These are phyloP conservation scores for Papilio protenor DNA, from an alignment of 2,888 invertebrate species.

Conservation along the genomic window DNA sequence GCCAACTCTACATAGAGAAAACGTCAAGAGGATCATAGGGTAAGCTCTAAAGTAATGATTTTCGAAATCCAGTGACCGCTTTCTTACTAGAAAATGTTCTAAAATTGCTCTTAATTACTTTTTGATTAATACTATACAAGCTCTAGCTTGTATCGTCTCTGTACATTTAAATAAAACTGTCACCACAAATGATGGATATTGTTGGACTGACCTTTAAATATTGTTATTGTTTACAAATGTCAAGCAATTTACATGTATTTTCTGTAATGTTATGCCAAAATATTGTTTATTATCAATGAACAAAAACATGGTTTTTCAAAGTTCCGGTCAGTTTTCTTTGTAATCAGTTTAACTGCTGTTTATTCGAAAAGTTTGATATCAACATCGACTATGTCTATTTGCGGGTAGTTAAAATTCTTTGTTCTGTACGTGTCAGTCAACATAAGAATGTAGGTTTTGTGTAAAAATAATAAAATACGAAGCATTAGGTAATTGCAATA, in stretches of 20 bases:
- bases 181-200: slow-evolving; percentile 29
- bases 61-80: too few species aligned
- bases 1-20: too few species aligned
- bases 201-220: slow-evolving; percentile 16
- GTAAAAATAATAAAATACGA: slow-evolving; percentile 7
- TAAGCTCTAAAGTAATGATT: too few species aligned
- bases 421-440: slow-evolving; percentile 31
- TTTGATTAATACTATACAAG: slow-evolving; percentile 12
- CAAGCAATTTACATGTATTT: background rate
- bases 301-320: background rate
- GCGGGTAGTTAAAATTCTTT: slow-evolving; percentile 32
- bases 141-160: slow-evolving; percentile 47
- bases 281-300: too few species aligned
- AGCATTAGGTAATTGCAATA: background rate
- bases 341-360: slow-evolving; percentile 31
- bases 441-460: slow-evolving; percentile 30
- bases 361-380: slow-evolving; percentile 30
- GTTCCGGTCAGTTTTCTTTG: slow-evolving; percentile 30
- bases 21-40: too few species aligned
- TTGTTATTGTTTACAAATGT: background rate
- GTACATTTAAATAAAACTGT: slow-evolving; percentile 49
- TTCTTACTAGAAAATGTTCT: too few species aligned
- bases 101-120: too few species aligned
- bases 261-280: too few species aligned
- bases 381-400: slow-evolving; percentile 34